These are phyloP conservation scores for Drosophila arawakana DNA, from an alignment of 1,140 invertebrate genomes.

Conservation along the genomic window DNA sequence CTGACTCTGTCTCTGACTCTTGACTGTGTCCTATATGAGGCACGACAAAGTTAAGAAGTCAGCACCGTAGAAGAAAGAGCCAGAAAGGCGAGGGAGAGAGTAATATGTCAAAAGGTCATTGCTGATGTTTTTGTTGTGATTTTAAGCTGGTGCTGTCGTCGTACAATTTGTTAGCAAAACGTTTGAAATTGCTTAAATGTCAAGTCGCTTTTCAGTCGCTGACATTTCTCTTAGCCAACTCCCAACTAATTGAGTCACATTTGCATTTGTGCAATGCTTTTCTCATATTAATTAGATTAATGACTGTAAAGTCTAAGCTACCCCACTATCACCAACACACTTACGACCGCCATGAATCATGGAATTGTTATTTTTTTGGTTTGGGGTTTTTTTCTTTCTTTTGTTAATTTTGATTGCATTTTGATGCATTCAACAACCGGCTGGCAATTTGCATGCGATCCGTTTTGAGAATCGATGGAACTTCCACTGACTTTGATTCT, in stretches of 20 bases:
- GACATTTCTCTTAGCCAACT: constrained; percentile 73
- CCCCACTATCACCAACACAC: constrained; percentile 12
- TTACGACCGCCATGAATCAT: constrained; percentile 73
- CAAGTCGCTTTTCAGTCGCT: constrained; percentile 67
- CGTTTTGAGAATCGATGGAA: constrained; percentile 30
- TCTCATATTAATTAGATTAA: constrained; percentile 78
- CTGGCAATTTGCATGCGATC: constrained; percentile 65
- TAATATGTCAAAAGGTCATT: constrained; percentile 80
- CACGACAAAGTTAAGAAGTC: constrained; percentile 74
- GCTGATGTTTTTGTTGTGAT: constrained; percentile 75
- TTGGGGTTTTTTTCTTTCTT: constrained; percentile 22
- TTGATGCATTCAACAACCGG: constrained; percentile 70
- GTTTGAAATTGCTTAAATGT: constrained; percentile 82
- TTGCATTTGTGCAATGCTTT: constrained; percentile 58
- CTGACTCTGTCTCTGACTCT: constrained; percentile 29
- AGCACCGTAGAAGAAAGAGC: constrained; percentile 29
- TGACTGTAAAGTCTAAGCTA: constrained; percentile 35
- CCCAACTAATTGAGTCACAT: constrained; percentile 73
- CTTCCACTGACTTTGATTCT: constrained; percentile 4
- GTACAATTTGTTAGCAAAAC: constrained; percentile 77
- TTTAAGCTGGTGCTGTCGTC: constrained; percentile 51
- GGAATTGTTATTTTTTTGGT: constrained; percentile 24
- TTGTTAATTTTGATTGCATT: constrained; percentile 84
- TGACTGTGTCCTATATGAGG: constrained; percentile 56
- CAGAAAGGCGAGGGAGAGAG: constrained; percentile 41